Base-by-base conservation (phyloP, 2,797 vertebrate species). In the Benthosema pterotum region DNA sequence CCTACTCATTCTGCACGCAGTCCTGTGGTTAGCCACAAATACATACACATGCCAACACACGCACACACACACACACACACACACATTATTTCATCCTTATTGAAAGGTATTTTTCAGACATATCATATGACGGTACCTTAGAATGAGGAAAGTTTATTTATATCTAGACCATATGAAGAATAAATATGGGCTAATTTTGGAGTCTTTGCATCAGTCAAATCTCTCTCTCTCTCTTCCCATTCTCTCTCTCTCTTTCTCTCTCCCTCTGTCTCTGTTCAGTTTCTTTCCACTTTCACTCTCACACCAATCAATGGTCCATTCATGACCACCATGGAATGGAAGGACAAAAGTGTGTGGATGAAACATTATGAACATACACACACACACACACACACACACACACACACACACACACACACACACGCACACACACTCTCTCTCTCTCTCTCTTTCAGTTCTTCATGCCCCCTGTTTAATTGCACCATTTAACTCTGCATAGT, bases 251-350 rank as follows among this genome's bases (percentile, higher is more conserved):
- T 61, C 22, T 60, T 28, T 50, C 25, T 42, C 25, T 28, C 12
- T 60, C 3, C 45, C 32, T 56, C 19, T 65, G 13, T 25, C 28
- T 67, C 38, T 51, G 32, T 38, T 38, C 32, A 38, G 32, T 42
- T 56, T 67, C 59, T 46, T 56, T 43, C 12, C 18, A 9, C 4
- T 25, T 25, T 25, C 22, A 25, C 22, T 25, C 22, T 70, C 65
- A 11, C 11, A 63, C 5, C 6, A 4, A 3, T 64, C 69, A 65
- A 58, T 14, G 56, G 70, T 67, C 43, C 72, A 65, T 58, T 79
- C 77, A 38, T 38, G 32, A 38, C 32, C 32, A 38, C 32, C 5
- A 7, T 38, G 32, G 32, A 38, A 7, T 38, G 32, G 32, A 38
- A 9, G 32, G 32, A 38, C 32, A 38, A 38, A 38, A 38, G 32